Evolutionary conservation across 2,888 invertebrate species (phyloP).

Genomic region (Prionchulus punctatus): DNA sequence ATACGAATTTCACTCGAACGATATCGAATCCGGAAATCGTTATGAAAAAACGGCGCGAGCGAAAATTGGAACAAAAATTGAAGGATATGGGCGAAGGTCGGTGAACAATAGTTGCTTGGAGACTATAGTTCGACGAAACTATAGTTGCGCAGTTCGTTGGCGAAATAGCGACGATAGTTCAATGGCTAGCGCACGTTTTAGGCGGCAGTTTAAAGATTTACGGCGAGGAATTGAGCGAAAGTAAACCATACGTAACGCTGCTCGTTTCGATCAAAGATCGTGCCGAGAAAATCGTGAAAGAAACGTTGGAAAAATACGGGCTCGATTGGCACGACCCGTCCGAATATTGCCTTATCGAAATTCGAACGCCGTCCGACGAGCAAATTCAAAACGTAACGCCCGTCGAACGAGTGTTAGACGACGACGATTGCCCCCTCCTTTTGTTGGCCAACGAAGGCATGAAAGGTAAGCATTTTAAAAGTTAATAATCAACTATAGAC

Average conservation of each 20-base stretch:
- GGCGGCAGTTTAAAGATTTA: constrained; percentile 55
- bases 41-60: constrained; percentile 86
- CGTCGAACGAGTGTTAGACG: constrained; percentile 73
- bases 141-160: background rate
- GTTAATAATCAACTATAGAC: background rate
- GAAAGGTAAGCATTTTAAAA: constrained; percentile 5
- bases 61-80: constrained; percentile 84
- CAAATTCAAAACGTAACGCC: background rate
- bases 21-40: constrained; percentile 99
- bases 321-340: constrained; percentile 71
- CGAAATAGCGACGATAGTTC: no score
- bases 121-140: background rate
- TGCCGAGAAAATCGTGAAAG: constrained; percentile 75
- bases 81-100: constrained; percentile 40
- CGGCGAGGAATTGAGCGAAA: constrained; percentile 86
- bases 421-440: constrained; percentile 79
- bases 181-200: constrained; percentile 20
- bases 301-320: constrained; percentile 93
- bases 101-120: no score
- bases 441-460: background rate
- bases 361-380: constrained; percentile 37
- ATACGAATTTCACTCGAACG: constrained; percentile 93
- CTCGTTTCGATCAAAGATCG: constrained; percentile 79
- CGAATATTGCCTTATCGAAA: constrained; percentile 88
- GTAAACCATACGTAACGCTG: constrained; percentile 83